phyloP scores from a whole-genome alignment of 35 echinoderm and acorn worm species.

The Patiria miniata region DNA sequence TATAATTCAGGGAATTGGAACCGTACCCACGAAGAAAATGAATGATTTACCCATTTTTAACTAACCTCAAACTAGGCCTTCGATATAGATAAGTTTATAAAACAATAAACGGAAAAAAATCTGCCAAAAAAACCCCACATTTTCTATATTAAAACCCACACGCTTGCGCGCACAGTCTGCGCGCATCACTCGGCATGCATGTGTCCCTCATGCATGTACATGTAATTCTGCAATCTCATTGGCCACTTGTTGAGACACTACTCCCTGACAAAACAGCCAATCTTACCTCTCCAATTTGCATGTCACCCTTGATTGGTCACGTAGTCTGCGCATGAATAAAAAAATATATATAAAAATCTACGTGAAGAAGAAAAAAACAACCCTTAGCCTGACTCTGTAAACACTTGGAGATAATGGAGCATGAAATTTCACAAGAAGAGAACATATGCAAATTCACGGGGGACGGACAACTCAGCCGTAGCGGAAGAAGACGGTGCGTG shows the following conservation, averaged over 20 bases:
- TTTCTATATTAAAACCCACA: too few species aligned
- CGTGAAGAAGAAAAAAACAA: background rate
- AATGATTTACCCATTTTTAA: too few species aligned
- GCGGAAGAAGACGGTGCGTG: background rate
- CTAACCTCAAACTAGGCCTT: too few species aligned
- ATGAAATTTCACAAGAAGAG: constrained; percentile 6
- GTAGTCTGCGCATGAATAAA: background rate
- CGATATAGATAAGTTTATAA: too few species aligned
- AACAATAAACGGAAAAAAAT: too few species aligned
- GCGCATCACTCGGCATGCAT: too few species aligned
- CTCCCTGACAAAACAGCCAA: background rate
- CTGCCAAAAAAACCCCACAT: too few species aligned
- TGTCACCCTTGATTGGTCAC: background rate
- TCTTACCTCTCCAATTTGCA: background rate
- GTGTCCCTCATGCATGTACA: too few species aligned
- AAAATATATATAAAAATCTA: background rate
- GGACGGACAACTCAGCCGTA: background rate
- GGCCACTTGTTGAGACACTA: background rate
- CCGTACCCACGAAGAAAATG: too few species aligned
- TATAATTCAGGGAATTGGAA: too few species aligned
- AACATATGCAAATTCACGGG: constrained; percentile 26
- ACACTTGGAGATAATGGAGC: constrained; percentile 27
- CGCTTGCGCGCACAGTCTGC: too few species aligned
- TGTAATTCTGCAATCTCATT: background rate
- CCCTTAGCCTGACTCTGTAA: background rate